A percentile compares a stretch with the other conserved stretches of the same genome.
Conservation (phyloP, 2,797 vertebrate species). For the Myripristis jacobus region DNA sequence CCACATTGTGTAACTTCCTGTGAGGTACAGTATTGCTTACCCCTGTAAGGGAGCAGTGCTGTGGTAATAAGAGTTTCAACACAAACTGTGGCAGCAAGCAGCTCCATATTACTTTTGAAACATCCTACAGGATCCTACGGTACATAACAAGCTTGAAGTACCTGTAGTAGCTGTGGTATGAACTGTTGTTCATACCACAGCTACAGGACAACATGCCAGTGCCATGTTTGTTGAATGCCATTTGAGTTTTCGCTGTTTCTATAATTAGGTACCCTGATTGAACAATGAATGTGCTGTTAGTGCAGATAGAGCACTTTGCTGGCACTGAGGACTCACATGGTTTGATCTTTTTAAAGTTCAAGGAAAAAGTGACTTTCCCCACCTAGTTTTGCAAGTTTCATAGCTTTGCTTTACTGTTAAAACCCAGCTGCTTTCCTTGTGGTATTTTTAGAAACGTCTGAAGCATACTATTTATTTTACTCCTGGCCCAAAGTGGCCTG, state of each 20-base stretch:
- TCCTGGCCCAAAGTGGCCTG: constrained; percentile 14
- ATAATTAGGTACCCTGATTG: constrained; percentile 1
- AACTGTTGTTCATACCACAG: not conserved
- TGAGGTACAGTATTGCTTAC: constrained; percentile 21
- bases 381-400: not conserved
- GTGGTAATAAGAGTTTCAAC: constrained; percentile 34
- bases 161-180: too few species aligned
- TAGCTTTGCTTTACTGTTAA: constrained; percentile 10
- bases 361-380: not conserved
- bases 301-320: not conserved
- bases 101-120: constrained; percentile 35
- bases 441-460: constrained; percentile 56
- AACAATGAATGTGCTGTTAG: not conserved
- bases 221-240: not conserved
- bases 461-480: constrained; percentile 52
- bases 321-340: not conserved
- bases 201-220: not conserved
- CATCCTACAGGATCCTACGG: not conserved
- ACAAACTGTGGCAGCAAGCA: constrained; percentile 37
- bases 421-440: constrained; percentile 1
- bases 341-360: not conserved
- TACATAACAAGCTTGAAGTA: constrained; percentile 26
- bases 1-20: constrained; percentile 61
- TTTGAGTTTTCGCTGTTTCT: not conserved
- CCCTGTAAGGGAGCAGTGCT: constrained; percentile 38